Percentiles rank a stretch among this genome's conserved stretches.
phyloP scores from a whole-genome alignment of 2,888 invertebrate species.

The Stenodera caucasica region DNA sequence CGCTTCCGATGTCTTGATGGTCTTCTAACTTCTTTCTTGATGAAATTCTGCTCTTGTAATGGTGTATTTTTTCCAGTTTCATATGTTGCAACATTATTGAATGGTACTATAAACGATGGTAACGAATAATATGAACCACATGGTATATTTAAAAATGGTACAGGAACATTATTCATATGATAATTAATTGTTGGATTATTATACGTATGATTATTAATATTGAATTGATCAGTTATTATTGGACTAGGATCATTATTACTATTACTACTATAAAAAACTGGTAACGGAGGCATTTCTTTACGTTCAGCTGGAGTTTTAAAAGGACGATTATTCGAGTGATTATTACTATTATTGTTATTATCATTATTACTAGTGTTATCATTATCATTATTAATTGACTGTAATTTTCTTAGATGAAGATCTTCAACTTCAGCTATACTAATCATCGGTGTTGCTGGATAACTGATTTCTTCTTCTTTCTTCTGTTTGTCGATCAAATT shows the following conservation, averaged over 20 bases:
- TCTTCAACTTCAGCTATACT: conserved; percentile 52
- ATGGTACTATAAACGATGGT: conserved; percentile 35
- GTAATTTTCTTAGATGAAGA: conserved; percentile 30
- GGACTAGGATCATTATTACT: conserved; percentile 32
- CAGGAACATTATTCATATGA: conserved; percentile 44
- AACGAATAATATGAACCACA: conserved; percentile 36
- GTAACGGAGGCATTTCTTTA: conserved; percentile 48
- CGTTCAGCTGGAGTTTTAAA: conserved; percentile 52
- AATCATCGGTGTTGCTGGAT: conserved; percentile 52
- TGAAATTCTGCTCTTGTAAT: conserved; percentile 13
- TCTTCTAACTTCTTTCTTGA: conserved; percentile 21
- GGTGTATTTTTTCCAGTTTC: conserved; percentile 11
- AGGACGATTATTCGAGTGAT: conserved; percentile 26
- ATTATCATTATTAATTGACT: conserved; percentile 4
- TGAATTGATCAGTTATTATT: conserved; percentile 45
- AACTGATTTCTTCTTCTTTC: conserved; percentile 46
- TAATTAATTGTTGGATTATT: conserved; percentile 50
- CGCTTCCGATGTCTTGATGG: conserved; percentile 18
- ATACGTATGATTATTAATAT: conserved; percentile 47
- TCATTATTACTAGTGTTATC: background rate
- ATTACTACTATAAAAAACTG: conserved; percentile 22
- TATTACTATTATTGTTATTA: conserved; percentile 1
- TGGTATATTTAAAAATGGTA: conserved; percentile 36
- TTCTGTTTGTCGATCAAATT: conserved; percentile 25
- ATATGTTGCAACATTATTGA: conserved; percentile 30